Evolutionary conservation across 1,140 invertebrate species (phyloP).

Genomic region (Drosophila yakuba): DNA sequence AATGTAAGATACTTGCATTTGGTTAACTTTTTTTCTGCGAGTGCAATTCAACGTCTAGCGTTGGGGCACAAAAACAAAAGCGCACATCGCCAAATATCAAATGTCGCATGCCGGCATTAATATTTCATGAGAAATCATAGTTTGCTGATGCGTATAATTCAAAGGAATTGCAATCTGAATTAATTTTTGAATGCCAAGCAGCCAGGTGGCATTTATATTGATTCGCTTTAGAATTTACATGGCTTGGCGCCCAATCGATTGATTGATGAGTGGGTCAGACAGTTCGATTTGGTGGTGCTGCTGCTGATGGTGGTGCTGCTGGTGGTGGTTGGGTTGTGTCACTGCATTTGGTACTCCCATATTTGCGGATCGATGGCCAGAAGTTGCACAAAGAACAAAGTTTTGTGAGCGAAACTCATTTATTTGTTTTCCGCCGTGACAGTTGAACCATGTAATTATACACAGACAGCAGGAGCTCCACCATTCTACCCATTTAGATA

Average conservation of each 20-base stretch:
- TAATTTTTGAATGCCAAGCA: conserved; percentile 65
- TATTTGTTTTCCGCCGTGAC: conserved; percentile 79
- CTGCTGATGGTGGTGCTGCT: neutral
- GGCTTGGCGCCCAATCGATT: conserved; percentile 32
- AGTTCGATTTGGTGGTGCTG: conserved; percentile 6
- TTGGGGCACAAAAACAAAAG: conserved; percentile 15
- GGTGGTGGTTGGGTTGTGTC: neutral
- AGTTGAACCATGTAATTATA: conserved; percentile 83
- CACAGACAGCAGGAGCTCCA: conserved; percentile 60
- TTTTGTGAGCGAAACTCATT: conserved; percentile 72
- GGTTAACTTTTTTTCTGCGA: neutral
- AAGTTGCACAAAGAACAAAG: conserved; percentile 51
- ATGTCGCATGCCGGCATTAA: conserved; percentile 80
- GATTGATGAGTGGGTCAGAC: conserved; percentile 43
- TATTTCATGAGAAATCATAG: conserved; percentile 83
- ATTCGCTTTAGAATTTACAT: conserved; percentile 52
- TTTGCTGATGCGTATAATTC: conserved; percentile 83
- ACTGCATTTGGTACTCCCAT: conserved; percentile 23
- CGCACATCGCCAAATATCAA: conserved; percentile 68
- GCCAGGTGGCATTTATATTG: conserved; percentile 39
- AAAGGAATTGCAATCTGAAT: conserved; percentile 83
- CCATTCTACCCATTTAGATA: neutral
- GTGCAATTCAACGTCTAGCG: conserved; percentile 7
- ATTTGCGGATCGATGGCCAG: conserved; percentile 48
- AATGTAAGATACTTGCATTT: no score